Conservation (phyloP, 2,797 vertebrate genomes). For the Rhincodon typus region DNA sequence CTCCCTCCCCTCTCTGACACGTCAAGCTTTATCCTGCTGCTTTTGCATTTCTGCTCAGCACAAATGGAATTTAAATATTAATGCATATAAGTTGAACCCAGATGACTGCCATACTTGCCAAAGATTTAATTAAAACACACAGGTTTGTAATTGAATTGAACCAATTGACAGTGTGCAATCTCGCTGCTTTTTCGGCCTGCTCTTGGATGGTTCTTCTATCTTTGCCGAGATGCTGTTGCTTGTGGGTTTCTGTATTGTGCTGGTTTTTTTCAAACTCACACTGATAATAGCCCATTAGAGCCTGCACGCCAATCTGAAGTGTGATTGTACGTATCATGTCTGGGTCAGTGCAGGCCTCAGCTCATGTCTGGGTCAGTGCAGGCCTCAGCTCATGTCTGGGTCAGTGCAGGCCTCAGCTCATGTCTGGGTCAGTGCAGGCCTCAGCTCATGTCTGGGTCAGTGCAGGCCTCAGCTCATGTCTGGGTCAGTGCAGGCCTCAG, state of each 20-base stretch:
- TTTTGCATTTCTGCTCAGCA: neutral
- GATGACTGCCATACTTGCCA: neutral
- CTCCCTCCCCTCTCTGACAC: neutral
- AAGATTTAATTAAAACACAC: neutral
- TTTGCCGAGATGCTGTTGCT: neutral
- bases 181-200: neutral
- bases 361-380: neutral
- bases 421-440: neutral
- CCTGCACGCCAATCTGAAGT: neutral
- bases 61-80: neutral
- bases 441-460: neutral
- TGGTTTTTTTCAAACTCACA: neutral
- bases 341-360: too few relatives aligned
- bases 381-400: neutral
- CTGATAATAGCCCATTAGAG: neutral
- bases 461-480: neutral
- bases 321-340: too few relatives aligned
- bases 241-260: neutral
- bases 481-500: neutral
- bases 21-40: neutral
- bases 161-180: neutral
- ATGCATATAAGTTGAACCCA: neutral
- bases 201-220: neutral
- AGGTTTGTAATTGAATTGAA: neutral
- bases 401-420: neutral